These are phyloP conservation scores for Silurus meridionalis DNA, from an alignment of 2,113 vertebrate species.

Conservation along the genomic window DNA sequence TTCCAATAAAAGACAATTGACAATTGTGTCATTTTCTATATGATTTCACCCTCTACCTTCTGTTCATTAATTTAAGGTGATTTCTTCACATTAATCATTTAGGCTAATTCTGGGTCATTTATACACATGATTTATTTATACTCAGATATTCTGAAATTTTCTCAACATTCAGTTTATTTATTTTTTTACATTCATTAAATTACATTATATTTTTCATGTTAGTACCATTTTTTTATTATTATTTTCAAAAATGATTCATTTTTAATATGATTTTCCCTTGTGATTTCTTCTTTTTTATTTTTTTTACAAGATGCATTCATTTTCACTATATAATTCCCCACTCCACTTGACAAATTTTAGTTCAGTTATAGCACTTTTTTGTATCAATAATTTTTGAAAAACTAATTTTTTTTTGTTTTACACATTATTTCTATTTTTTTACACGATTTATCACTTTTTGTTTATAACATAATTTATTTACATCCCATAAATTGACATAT, in stretches of 20 bases:
- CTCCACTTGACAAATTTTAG: too few relatives aligned
- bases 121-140: neutral
- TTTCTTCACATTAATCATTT: neutral
- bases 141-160: neutral
- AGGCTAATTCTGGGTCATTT: neutral
- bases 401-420: too few relatives aligned
- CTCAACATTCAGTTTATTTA: too few relatives aligned
- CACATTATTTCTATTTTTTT: neutral
- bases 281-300: too few relatives aligned
- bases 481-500: neutral
- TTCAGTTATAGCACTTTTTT: neutral
- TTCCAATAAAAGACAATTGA: neutral
- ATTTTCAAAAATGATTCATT: too few relatives aligned
- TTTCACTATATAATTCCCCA: too few relatives aligned
- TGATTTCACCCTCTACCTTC: neutral
- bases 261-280: too few relatives aligned
- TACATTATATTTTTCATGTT: too few relatives aligned
- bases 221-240: too few relatives aligned
- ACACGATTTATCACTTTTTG: neutral
- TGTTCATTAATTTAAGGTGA: neutral
- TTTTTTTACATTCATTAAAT: too few relatives aligned
- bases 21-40: neutral
- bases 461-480: neutral
- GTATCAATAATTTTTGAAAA: neutral
- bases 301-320: too few relatives aligned